phyloP scores from a whole-genome alignment of 2,797 vertebrate species.

The Chelonia mydas region DNA sequence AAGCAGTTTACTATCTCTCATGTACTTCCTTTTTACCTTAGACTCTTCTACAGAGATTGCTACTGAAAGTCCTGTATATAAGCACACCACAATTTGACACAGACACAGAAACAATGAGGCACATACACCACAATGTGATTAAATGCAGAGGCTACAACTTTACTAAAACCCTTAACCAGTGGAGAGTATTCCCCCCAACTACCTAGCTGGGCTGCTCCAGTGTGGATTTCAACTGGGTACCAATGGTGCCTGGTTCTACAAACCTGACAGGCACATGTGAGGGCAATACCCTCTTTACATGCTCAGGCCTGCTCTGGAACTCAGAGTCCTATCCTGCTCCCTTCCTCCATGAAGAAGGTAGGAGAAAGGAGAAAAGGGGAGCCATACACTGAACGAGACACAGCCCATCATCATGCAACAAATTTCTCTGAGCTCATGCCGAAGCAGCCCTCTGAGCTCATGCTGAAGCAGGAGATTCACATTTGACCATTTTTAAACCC shows the following conservation, averaged over 20 bases:
- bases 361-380: background rate
- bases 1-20: background rate
- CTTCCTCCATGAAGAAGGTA: background rate
- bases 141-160: conserved; percentile 17
- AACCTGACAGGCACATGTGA: background rate
- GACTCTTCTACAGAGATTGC: background rate
- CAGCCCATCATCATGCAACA: background rate
- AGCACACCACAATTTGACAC: background rate
- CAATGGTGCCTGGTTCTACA: background rate
- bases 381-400: background rate
- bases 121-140: background rate
- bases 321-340: background rate
- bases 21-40: background rate
- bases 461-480: background rate
- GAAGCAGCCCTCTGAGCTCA: background rate
- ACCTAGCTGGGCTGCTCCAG: background rate
- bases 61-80: background rate
- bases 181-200: background rate
- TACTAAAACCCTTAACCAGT: background rate
- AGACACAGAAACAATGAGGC: background rate
- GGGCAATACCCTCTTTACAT: background rate
- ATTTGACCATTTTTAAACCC: background rate
- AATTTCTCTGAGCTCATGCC: background rate
- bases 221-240: background rate
- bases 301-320: background rate